phyloP scores from a whole-genome alignment of 2,797 vertebrate species.

The Acrossocheilus fasciatus region DNA sequence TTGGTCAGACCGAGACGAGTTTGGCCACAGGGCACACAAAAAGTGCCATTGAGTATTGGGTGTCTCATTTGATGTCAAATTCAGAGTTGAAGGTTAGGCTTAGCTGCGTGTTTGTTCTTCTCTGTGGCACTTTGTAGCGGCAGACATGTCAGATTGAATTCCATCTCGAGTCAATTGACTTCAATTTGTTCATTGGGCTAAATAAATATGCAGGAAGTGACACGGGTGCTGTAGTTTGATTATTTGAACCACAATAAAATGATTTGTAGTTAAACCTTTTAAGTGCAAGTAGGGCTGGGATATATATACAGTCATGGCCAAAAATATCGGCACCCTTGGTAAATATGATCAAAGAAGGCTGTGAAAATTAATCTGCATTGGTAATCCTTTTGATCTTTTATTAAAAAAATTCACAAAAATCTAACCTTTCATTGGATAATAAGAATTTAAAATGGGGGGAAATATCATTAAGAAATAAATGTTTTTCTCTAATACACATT shows the following conservation, averaged over 20 bases:
- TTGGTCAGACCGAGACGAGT: constrained; percentile 34
- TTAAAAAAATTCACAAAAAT: too few relatives aligned
- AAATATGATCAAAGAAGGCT: too few relatives aligned
- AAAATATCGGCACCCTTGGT: too few relatives aligned
- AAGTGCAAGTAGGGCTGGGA: background rate
- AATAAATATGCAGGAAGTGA: constrained; percentile 20
- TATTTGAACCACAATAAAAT: background rate
- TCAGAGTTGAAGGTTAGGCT: constrained; percentile 50
- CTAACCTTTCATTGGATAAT: too few relatives aligned
- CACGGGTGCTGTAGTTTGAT: background rate
- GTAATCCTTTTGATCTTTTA: too few relatives aligned
- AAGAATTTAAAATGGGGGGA: too few relatives aligned
- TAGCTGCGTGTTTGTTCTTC: constrained; percentile 14
- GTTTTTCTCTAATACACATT: too few relatives aligned
- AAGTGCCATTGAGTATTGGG: constrained; percentile 52
- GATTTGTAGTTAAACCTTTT: background rate
- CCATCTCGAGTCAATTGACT: constrained; percentile 1
- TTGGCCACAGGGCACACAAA: constrained; percentile 45
- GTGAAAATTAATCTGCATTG: too few relatives aligned
- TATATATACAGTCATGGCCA: too few relatives aligned
- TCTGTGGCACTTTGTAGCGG: constrained; percentile 11
- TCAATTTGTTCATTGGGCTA: constrained; percentile 48
- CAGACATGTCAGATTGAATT: constrained; percentile 35
- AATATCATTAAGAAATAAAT: too few relatives aligned
- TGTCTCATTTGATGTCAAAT: constrained; percentile 48